Percentiles rank a stretch among this genome's conserved stretches.
These are phyloP conservation scores for Acanthopagrus latus DNA, from an alignment of 2,797 vertebrate genomes.

Conservation along the genomic window DNA sequence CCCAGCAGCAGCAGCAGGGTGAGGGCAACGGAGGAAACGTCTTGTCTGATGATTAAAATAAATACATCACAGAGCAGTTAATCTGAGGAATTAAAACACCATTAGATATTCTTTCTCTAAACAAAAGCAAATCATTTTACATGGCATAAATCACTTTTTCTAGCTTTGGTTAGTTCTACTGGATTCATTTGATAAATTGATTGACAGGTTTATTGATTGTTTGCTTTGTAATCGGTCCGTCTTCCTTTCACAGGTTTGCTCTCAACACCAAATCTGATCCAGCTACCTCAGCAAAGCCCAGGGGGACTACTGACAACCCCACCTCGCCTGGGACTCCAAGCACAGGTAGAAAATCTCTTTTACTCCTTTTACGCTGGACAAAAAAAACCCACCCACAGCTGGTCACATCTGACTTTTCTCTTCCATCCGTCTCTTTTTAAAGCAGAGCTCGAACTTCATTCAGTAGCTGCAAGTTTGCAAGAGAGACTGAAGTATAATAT, in stretches of 20 bases:
- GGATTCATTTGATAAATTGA: neutral
- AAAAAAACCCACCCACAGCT: no score
- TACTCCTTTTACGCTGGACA: no score
- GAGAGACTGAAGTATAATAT: no score
- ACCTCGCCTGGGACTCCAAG: conserved; percentile 88
- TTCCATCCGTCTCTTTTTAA: no score
- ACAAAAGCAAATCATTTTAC: neutral
- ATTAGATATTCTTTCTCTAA: no score
- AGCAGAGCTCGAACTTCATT: no score
- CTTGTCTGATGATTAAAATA: neutral
- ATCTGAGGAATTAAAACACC: neutral
- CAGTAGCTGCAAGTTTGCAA: no score
- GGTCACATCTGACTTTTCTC: no score
- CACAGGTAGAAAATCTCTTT: conserved; percentile 85
- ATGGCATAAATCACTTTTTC: neutral
- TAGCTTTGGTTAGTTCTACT: neutral
- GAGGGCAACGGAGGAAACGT: conserved; percentile 11
- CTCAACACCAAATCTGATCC: conserved; percentile 92
- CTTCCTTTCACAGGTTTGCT: conserved; percentile 86
- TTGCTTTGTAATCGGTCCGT: neutral
- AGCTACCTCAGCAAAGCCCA: conserved; percentile 95
- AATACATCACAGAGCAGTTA: neutral
- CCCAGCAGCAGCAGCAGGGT: conserved; percentile 91
- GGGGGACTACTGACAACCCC: conserved; percentile 88
- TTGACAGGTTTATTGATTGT: neutral